Conservation (phyloP, 2,888 invertebrate species). For the Idaea aversata region DNA sequence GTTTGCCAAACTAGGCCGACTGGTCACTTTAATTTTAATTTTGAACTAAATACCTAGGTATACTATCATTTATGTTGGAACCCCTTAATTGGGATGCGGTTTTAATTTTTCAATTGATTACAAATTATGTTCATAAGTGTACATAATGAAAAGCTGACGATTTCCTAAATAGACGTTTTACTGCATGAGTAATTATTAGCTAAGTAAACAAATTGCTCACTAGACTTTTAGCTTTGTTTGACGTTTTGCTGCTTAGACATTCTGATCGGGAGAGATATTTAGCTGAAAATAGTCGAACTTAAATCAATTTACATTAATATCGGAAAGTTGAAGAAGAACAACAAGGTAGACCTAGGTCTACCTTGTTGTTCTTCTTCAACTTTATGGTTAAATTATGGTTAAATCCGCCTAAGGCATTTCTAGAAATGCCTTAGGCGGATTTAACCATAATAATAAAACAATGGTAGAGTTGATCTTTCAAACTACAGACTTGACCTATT, state of each 20-base stretch:
- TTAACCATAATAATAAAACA: too few species aligned
- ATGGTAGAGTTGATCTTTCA: background rate
- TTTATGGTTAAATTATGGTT: too few species aligned
- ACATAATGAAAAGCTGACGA: too few species aligned
- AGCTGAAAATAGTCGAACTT: background rate
- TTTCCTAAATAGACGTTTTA: too few species aligned
- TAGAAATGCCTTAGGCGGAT: too few species aligned
- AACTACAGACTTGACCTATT: background rate
- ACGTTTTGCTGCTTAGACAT: background rate
- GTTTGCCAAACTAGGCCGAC: constrained; percentile 28
- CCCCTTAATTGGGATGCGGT: constrained; percentile 21
- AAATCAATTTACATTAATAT: background rate
- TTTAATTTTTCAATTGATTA: background rate
- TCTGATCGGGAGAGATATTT: background rate
- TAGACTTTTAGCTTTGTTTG: background rate
- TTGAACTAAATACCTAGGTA: constrained; percentile 13
- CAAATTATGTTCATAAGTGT: too few species aligned
- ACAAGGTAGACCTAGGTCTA: too few species aligned
- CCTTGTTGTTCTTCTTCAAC: too few species aligned
- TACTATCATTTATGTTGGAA: constrained; percentile 17
- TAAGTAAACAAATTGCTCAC: too few species aligned
- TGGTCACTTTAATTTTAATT: constrained; percentile 27
- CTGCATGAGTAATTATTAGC: too few species aligned
- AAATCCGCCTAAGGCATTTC: too few species aligned
- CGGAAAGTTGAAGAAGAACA: background rate